Percentiles rank a stretch among this genome's conserved stretches.
These are phyloP conservation scores for Ormyrus labotus DNA, from an alignment of 2,888 invertebrate species.

Conservation along the genomic window DNA sequence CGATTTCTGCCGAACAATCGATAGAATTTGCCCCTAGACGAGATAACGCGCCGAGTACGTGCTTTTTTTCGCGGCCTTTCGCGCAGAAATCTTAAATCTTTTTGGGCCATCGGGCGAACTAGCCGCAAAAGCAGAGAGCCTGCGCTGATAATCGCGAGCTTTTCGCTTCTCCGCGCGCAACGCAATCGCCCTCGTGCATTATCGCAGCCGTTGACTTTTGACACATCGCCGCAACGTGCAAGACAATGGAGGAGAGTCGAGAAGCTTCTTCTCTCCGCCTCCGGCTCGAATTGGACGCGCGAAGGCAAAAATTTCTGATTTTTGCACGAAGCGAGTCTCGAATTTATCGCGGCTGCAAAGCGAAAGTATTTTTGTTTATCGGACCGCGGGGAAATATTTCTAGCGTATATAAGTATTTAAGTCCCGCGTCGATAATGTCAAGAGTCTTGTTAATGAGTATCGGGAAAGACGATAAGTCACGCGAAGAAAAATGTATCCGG, in stretches of 20 bases:
- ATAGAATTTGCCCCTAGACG: not conserved
- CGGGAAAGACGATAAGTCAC: constrained; percentile 11
- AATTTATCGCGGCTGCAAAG: constrained; percentile 14
- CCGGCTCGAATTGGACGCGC: not conserved
- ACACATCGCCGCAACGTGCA: too few relatives aligned
- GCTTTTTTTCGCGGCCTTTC: not conserved
- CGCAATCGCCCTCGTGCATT: not conserved
- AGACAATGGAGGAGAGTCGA: not conserved
- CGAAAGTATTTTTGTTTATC: constrained; percentile 26
- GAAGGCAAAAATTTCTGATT: constrained; percentile 3
- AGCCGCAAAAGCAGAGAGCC: too few relatives aligned
- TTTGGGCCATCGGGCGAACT: constrained; percentile 32
- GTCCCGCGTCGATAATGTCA: constrained; percentile 26
- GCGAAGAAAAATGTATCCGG: constrained; percentile 2
- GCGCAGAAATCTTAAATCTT: constrained; percentile 15
- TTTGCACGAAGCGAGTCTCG: not conserved
- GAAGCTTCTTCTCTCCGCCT: not conserved
- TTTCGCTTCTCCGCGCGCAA: not conserved
- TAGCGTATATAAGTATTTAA: not conserved
- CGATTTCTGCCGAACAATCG: not conserved
- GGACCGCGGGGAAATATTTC: constrained; percentile 2
- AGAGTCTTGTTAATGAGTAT: constrained; percentile 24
- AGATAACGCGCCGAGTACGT: not conserved
- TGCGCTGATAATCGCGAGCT: constrained; percentile 1
- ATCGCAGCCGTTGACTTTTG: too few relatives aligned